These are phyloP conservation scores for Strigops habroptila DNA, from an alignment of 2,113 vertebrate genomes.

Conservation along the genomic window DNA sequence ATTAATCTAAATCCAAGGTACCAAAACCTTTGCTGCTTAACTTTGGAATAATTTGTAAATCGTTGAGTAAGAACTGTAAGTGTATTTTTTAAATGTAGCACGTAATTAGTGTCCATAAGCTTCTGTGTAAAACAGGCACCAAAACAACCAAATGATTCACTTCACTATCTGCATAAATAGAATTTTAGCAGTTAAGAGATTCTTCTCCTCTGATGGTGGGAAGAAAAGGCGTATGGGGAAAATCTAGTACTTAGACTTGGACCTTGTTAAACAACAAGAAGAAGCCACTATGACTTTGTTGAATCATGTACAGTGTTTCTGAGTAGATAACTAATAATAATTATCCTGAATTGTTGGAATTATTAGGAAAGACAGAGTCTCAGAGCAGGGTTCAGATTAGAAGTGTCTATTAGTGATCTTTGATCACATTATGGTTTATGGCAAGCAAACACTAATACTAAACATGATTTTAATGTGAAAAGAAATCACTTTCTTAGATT, in stretches of 20 bases:
- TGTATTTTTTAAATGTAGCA: not conserved
- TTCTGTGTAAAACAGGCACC: not conserved
- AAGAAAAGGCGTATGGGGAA: not conserved
- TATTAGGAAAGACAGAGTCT: not conserved
- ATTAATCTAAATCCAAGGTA: not conserved
- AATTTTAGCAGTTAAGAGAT: not conserved
- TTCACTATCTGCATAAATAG: not conserved
- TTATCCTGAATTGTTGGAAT: not conserved
- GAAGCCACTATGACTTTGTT: not conserved
- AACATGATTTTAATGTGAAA: not conserved
- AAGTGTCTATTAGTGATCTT: not conserved
- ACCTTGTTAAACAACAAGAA: not conserved
- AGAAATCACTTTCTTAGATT: not conserved
- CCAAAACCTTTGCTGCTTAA: not conserved
- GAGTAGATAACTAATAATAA: not conserved
- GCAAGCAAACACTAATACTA: not conserved
- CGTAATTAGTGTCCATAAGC: not conserved
- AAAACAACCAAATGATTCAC: not conserved
- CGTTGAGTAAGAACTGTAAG: not conserved
- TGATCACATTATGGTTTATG: not conserved
- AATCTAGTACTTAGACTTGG: not conserved
- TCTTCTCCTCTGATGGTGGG: not conserved
- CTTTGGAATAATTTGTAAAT: not conserved
- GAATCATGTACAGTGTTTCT: not conserved
- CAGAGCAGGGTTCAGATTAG: not conserved